Conservation (phyloP, 2,888 invertebrate genomes). For the Rhagonycha lutea region DNA sequence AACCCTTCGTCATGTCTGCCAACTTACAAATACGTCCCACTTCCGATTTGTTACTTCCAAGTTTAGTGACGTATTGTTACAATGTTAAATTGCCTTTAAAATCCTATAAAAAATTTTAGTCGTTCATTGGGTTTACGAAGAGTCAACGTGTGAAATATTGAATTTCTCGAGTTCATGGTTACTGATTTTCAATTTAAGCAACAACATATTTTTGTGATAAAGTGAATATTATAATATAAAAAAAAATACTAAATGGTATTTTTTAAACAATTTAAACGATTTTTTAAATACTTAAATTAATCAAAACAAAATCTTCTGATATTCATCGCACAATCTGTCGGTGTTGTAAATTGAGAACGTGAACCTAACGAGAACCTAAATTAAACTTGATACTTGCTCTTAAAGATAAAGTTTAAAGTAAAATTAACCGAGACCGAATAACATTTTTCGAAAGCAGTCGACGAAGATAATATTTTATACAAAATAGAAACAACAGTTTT, state of each 20-base stretch:
- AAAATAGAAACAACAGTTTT: too few relatives aligned
- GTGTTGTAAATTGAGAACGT: background rate
- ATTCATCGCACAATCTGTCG: background rate
- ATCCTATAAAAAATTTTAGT: background rate
- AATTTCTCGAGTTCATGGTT: background rate
- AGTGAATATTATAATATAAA: background rate
- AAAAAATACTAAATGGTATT: background rate
- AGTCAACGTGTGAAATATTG: background rate
- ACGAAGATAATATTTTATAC: background rate
- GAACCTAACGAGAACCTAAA: background rate
- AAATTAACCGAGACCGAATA: background rate
- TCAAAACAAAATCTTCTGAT: background rate
- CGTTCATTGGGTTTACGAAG: background rate
- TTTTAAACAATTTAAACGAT: background rate
- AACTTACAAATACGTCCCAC: conserved; percentile 43
- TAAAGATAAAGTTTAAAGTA: background rate
- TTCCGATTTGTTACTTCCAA: conserved; percentile 46
- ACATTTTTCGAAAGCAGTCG: background rate
- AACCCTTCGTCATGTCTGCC: conserved; percentile 46
- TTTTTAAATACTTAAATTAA: background rate
- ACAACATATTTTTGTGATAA: background rate
- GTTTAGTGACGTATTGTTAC: conserved; percentile 40
- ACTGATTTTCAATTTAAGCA: background rate
- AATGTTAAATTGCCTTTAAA: conserved; percentile 24
- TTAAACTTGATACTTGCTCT: background rate